phyloP scores from a whole-genome alignment of 2,888 invertebrate genomes.

The Agrotis segetum region DNA sequence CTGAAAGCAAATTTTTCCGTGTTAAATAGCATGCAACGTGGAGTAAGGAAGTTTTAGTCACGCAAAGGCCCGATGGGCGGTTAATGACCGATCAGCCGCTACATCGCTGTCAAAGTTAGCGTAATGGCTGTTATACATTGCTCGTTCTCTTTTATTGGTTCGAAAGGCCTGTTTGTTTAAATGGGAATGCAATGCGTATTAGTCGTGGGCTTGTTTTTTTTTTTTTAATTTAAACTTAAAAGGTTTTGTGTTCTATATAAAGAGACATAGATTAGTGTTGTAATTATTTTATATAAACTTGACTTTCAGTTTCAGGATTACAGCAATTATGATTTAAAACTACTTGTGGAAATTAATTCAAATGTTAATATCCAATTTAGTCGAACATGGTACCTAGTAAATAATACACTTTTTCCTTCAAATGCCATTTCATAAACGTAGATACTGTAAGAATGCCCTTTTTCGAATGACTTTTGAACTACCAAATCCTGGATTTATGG shows the following conservation, averaged over 20 bases:
- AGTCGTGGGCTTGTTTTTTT: neutral
- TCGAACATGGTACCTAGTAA: no score
- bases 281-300: no score
- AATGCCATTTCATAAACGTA: no score
- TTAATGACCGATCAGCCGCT: slow-evolving; percentile 64
- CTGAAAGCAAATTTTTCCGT: slow-evolving; percentile 56
- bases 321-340: no score
- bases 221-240: neutral
- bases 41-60: slow-evolving; percentile 53
- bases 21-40: slow-evolving; percentile 63
- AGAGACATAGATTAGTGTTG: no score
- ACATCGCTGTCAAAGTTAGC: slow-evolving; percentile 59
- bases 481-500: neutral
- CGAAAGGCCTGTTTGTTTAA: slow-evolving; percentile 22
- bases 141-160: slow-evolving; percentile 42
- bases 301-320: no score
- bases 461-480: neutral
- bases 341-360: no score
- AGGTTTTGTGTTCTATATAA: no score
- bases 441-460: no score
- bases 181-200: slow-evolving; percentile 20
- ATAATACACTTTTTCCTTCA: no score
- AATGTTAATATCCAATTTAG: no score
- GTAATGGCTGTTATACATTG: slow-evolving; percentile 59
- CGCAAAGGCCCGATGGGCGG: slow-evolving; percentile 62